Conservation (phyloP, 2,113 vertebrate genomes). For the Lampris megalopsis region DNA sequence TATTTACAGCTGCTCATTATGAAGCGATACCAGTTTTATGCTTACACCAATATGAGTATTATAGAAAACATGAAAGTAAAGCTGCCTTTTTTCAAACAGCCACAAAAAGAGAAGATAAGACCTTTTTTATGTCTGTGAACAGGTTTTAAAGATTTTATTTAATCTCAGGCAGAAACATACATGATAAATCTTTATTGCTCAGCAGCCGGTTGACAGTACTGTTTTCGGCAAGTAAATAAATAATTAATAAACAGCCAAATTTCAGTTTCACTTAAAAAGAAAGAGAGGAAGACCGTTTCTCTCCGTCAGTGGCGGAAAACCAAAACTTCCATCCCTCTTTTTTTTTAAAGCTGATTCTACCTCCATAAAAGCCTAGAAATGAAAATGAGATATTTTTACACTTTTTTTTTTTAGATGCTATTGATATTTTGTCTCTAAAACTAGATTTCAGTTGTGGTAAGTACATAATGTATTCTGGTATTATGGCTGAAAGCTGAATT, state of each 20-base stretch:
- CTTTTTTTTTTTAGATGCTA: constrained; percentile 24
- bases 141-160: constrained; percentile 75
- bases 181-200: constrained; percentile 79
- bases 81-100: background rate
- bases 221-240: constrained; percentile 28
- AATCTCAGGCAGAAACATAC: constrained; percentile 80
- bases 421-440: constrained; percentile 25
- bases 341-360: background rate
- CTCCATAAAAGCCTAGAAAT: constrained; percentile 18
- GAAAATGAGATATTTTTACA: constrained; percentile 10
- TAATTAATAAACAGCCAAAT: constrained; percentile 26
- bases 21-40: too few relatives aligned
- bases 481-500: constrained; percentile 75
- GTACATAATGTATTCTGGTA: constrained; percentile 52
- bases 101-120: constrained; percentile 16
- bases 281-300: constrained; percentile 10
- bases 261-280: constrained; percentile 22
- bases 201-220: constrained; percentile 2
- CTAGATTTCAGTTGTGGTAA: constrained; percentile 54
- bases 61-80: too few relatives aligned
- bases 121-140: constrained; percentile 58
- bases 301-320: constrained; percentile 6
- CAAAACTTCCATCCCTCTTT: background rate
- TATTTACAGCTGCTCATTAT: too few relatives aligned
- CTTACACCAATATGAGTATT: too few relatives aligned